phyloP scores from a whole-genome alignment of 2,113 vertebrate species.

The Bos javanicus region DNA sequence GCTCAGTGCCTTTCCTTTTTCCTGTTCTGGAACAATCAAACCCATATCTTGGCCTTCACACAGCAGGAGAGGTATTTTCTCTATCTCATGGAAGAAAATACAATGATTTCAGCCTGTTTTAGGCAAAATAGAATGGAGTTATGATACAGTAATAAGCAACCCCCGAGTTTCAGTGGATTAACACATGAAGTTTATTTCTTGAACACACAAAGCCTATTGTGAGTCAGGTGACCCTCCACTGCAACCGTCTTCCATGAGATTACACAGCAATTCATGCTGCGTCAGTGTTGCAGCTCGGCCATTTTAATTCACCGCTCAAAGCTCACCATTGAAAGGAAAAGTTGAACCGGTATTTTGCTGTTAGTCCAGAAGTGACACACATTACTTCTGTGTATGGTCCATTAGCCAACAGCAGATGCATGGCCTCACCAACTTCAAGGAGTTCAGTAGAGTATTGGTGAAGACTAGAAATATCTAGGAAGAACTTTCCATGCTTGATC shows the following conservation, averaged over 20 bases:
- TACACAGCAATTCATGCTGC: background rate
- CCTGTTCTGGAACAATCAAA: background rate
- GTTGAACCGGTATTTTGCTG: background rate
- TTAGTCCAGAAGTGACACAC: background rate
- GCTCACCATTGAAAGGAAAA: background rate
- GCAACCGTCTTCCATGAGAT: background rate
- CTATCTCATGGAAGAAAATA: background rate
- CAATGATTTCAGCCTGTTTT: background rate
- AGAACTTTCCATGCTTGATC: background rate
- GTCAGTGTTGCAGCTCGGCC: background rate
- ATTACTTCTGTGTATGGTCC: background rate
- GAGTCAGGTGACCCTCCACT: background rate
- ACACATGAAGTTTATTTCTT: background rate
- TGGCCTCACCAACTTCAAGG: background rate
- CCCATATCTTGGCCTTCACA: background rate
- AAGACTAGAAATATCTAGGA: background rate
- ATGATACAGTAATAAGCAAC: background rate
- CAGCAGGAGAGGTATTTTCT: background rate
- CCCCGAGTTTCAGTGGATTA: background rate
- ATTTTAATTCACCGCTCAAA: background rate
- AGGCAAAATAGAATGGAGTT: background rate
- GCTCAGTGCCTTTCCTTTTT: background rate
- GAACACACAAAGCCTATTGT: background rate
- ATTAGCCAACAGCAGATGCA: background rate
- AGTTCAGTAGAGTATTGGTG: background rate